Percentiles rank a stretch among this genome's conserved stretches.
Conservation (phyloP, 2,797 vertebrate species). For the Siniperca scherzeri region DNA sequence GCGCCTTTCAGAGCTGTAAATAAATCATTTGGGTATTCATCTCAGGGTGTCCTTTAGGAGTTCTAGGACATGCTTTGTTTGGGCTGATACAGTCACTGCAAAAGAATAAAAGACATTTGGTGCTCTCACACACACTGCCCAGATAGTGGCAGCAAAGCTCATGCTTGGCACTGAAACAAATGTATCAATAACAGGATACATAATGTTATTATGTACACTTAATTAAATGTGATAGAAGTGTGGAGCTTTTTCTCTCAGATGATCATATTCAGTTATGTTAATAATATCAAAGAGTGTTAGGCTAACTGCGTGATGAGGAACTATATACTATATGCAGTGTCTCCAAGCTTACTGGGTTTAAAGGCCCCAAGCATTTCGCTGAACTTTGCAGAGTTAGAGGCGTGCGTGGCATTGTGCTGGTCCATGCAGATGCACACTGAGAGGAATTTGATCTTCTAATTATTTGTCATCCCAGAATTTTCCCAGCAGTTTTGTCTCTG, state of each 20-base stretch:
- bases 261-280: neutral
- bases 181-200: neutral
- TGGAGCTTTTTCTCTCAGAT: neutral
- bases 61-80: slow-evolving; percentile 64
- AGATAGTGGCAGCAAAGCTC: slow-evolving; percentile 39
- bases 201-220: neutral
- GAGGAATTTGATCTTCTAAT: slow-evolving; percentile 41
- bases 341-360: neutral
- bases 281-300: neutral
- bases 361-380: neutral
- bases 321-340: neutral
- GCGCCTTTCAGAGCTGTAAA: slow-evolving; percentile 54
- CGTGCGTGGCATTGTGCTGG: neutral
- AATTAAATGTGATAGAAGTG: neutral
- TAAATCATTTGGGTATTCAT: slow-evolving; percentile 66
- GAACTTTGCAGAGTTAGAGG: slow-evolving; percentile 5
- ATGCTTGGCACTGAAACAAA: slow-evolving; percentile 9
- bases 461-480: slow-evolving; percentile 35
- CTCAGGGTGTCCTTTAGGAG: slow-evolving; percentile 56
- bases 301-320: neutral
- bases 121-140: slow-evolving; percentile 32
- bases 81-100: slow-evolving; percentile 16
- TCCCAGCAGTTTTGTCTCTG: slow-evolving; percentile 27
- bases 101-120: slow-evolving; percentile 1
- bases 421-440: slow-evolving; percentile 1